These are phyloP conservation scores for Chaetodon trifascialis DNA, from an alignment of 2,113 vertebrate species.

Conservation along the genomic window DNA sequence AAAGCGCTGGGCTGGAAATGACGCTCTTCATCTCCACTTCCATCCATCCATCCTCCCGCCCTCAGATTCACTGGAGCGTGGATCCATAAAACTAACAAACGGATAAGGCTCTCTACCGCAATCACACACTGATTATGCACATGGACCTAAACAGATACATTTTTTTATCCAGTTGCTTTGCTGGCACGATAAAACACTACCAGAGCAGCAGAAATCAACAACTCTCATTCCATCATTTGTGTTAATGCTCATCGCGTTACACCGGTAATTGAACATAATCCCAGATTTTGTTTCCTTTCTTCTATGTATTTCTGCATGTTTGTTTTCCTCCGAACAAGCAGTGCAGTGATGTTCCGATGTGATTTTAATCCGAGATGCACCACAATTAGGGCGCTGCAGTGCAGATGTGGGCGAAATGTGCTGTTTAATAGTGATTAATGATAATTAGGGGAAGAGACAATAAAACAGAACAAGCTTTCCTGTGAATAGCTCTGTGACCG, in stretches of 20 bases:
- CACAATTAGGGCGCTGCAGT: conserved; percentile 24
- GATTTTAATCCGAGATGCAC: conserved; percentile 49
- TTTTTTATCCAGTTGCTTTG: background rate
- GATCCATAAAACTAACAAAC: conserved; percentile 72
- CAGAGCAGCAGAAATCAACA: background rate
- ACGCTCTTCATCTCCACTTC: conserved; percentile 43
- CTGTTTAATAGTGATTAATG: conserved; percentile 63
- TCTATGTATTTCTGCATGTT: conserved; percentile 1
- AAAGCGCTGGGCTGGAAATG: conserved; percentile 70
- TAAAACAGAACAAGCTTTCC: conserved; percentile 27
- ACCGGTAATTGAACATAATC: conserved; percentile 25
- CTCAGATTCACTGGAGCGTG: conserved; percentile 51
- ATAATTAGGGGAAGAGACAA: conserved; percentile 71
- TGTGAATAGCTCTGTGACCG: conserved; percentile 32
- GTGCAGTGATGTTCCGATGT: conserved; percentile 38
- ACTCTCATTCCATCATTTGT: background rate
- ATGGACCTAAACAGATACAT: background rate
- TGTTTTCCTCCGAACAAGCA: conserved; percentile 33
- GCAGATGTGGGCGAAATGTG: conserved; percentile 56
- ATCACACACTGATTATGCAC: conserved; percentile 16
- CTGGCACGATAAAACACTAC: background rate
- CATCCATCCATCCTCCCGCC: conserved; percentile 37
- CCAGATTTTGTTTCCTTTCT: background rate
- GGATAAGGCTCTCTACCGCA: background rate
- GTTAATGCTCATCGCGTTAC: background rate